Percentiles rank a stretch among this genome's conserved stretches.
Conservation (phyloP, 92 coral and sea anemone species). For the Anthopleura xanthogrammica region DNA sequence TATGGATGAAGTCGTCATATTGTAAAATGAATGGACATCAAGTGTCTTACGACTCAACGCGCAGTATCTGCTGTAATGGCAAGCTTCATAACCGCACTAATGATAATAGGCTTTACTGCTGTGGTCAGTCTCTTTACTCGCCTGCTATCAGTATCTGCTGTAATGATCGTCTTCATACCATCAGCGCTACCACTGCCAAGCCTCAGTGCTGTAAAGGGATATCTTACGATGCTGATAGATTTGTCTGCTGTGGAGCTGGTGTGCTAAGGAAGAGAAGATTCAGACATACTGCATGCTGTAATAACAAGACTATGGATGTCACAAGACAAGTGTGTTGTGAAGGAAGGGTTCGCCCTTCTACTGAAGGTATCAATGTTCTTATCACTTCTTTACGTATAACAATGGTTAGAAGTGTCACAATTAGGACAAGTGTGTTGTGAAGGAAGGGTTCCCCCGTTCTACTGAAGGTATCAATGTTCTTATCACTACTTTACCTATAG, state of each 20-base stretch:
- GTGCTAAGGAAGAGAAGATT: slow-evolving; percentile 12
- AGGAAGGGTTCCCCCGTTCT: no score
- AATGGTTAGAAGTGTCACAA: no score
- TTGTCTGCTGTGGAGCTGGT: slow-evolving; percentile 20
- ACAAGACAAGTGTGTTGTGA: slow-evolving; percentile 29
- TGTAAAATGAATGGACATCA: slow-evolving; percentile 1
- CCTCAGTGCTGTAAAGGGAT: slow-evolving; percentile 30
- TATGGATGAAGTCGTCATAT: background rate
- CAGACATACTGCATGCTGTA: slow-evolving; percentile 28
- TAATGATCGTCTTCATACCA: background rate
- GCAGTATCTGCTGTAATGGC: slow-evolving; percentile 29
- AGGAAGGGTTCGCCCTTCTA: slow-evolving; percentile 20
- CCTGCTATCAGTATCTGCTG: slow-evolving; percentile 34
- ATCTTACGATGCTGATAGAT: slow-evolving; percentile 30
- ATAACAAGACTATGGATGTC: slow-evolving; percentile 13
- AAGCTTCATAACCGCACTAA: slow-evolving; percentile 18
- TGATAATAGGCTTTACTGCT: slow-evolving; percentile 22
- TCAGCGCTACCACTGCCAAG: background rate
- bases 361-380: background rate
- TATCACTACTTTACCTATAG: no score
- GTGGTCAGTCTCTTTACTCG: slow-evolving; percentile 20
- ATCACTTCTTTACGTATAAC: no score
- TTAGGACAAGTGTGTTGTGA: no score
- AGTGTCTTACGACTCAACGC: slow-evolving; percentile 13
- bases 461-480: no score